Conservation (phyloP, 2,113 vertebrate genomes). For the Chionis minor region DNA sequence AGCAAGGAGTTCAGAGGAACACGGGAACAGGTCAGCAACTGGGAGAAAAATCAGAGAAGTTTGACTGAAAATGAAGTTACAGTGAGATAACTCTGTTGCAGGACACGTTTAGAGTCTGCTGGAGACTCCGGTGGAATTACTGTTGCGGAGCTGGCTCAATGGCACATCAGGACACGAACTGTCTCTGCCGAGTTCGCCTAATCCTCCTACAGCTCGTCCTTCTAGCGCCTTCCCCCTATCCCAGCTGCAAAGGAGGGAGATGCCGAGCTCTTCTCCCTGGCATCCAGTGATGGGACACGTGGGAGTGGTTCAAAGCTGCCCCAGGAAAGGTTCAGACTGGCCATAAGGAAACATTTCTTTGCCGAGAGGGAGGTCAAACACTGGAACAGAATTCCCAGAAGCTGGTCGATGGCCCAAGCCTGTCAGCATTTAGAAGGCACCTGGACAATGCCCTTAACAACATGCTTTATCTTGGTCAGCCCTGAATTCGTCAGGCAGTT, state of each 20-base stretch:
- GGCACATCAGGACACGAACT: background rate
- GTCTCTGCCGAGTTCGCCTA: fast-evolving
- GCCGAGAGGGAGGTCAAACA: background rate
- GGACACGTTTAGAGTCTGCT: background rate
- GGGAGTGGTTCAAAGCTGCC: background rate
- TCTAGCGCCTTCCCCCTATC: too few relatives aligned
- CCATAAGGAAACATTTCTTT: background rate
- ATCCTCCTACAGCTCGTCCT: background rate
- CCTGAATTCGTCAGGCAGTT: background rate
- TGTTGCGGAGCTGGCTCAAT: background rate
- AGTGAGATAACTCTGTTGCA: background rate
- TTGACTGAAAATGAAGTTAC: background rate
- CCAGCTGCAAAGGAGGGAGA: background rate
- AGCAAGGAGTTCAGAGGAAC: background rate
- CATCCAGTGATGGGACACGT: too few relatives aligned
- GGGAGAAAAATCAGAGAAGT: background rate
- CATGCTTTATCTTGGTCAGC: background rate
- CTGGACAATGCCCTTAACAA: background rate
- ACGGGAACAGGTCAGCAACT: background rate
- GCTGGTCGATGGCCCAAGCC: background rate
- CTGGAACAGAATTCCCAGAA: background rate
- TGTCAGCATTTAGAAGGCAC: background rate
- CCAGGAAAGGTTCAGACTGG: background rate
- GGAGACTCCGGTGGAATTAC: background rate
- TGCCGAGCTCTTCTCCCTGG: background rate